Evolutionary conservation across 2,888 invertebrate species (phyloP).

Genomic region (Drosophila emarginata): DNA sequence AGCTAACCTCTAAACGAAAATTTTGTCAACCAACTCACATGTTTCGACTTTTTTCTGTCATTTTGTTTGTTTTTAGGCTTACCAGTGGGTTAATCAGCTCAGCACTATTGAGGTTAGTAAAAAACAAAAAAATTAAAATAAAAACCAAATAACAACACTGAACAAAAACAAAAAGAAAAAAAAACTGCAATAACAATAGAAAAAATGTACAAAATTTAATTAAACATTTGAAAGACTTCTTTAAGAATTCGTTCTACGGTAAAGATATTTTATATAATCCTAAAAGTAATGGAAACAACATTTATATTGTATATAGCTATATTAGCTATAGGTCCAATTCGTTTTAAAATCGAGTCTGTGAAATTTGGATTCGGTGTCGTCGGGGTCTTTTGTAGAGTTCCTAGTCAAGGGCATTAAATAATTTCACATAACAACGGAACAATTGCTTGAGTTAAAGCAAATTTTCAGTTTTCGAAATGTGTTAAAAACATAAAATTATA

Average conservation of each 20-base stretch:
- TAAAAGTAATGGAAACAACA: too few relatives aligned
- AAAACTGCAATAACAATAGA: not conserved
- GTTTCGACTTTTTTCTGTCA: slow-evolving; percentile 30
- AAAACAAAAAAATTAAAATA: slow-evolving; percentile 10
- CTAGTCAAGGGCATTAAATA: too few relatives aligned
- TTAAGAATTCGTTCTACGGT: not conserved
- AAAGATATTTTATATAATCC: too few relatives aligned
- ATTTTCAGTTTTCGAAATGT: too few relatives aligned
- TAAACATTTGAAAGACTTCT: not conserved
- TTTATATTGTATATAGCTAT: too few relatives aligned
- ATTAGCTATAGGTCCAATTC: too few relatives aligned
- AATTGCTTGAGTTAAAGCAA: too few relatives aligned
- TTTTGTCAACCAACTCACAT: slow-evolving; percentile 7
- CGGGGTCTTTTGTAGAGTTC: too few relatives aligned
- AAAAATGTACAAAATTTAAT: not conserved
- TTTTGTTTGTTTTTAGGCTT: slow-evolving; percentile 61
- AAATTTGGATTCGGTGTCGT: too few relatives aligned
- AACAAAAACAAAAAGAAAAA: not conserved
- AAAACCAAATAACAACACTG: not conserved
- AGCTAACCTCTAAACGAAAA: slow-evolving; percentile 6
- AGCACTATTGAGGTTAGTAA: slow-evolving; percentile 62
- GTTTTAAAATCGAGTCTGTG: too few relatives aligned
- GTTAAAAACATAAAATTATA: too few relatives aligned
- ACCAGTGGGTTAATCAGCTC: slow-evolving; percentile 65
- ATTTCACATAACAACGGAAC: too few relatives aligned